These are phyloP conservation scores for Xiphias gladius DNA, from an alignment of 2,113 vertebrate genomes.

Conservation along the genomic window DNA sequence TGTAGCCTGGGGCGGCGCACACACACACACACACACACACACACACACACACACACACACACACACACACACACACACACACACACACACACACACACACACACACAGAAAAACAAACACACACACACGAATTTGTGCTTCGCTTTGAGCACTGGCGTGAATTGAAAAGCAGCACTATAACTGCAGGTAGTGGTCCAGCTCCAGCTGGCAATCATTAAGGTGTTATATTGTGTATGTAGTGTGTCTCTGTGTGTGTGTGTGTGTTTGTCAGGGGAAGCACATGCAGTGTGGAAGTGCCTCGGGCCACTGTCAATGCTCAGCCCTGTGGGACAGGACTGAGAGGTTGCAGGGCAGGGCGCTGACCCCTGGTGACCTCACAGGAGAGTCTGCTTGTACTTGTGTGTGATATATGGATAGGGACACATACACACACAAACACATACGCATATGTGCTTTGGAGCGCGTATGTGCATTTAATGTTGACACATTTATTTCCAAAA, in stretches of 20 bases:
- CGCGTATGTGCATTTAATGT: not conserved
- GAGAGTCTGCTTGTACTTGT: conserved; percentile 65
- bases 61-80: conserved; percentile 46
- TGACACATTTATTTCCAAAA: not conserved
- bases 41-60: conserved; percentile 41
- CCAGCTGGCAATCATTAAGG: conserved; percentile 82
- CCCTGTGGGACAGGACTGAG: conserved; percentile 79
- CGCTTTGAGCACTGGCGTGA: conserved; percentile 29
- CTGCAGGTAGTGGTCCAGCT: conserved; percentile 81
- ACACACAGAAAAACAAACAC: conserved; percentile 1
- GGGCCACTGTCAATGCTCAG: conserved; percentile 78
- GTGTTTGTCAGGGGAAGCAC: conserved; percentile 58
- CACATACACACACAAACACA: conserved; percentile 1
- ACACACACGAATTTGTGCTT: conserved; percentile 81
- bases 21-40: conserved; percentile 59
- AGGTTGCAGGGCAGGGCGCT: conserved; percentile 80
- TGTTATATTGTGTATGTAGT: conserved; percentile 52
- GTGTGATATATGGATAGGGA: conserved; percentile 51
- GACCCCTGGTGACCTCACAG: conserved; percentile 75
- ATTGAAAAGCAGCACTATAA: conserved; percentile 76
- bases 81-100: conserved; percentile 62
- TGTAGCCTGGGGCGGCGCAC: conserved; percentile 89
- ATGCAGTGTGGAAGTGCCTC: conserved; percentile 77
- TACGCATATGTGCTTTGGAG: conserved; percentile 3
- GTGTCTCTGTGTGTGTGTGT: conserved; percentile 48